Evolutionary conservation across 1,140 invertebrate genomes (phyloP).

Genomic region (Stratiolaelaps scimitus): DNA sequence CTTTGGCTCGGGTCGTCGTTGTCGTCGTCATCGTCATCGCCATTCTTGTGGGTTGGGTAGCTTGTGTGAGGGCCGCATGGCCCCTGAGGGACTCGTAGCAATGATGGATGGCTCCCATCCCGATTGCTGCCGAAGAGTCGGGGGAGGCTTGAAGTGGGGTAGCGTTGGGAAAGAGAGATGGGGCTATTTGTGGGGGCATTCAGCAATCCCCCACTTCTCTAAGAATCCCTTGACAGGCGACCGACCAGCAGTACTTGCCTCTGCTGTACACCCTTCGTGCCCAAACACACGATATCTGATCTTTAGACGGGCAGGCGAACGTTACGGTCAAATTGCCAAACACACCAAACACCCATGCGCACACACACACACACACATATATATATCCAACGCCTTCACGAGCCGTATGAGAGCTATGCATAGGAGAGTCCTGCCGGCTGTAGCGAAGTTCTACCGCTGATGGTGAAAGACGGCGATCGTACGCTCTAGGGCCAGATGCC

Average conservation of each 20-base stretch:
- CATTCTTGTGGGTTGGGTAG: neutral
- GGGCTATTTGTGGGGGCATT: no score
- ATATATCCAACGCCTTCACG: no score
- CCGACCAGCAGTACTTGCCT: neutral
- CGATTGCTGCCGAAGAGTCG: no score
- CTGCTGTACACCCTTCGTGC: neutral
- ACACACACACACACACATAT: no score
- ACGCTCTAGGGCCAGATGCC: no score
- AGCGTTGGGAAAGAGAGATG: no score
- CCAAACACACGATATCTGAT: slow-evolving; percentile 22
- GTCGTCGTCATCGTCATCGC: neutral
- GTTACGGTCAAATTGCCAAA: slow-evolving; percentile 26
- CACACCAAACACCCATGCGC: neutral
- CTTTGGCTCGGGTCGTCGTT: neutral
- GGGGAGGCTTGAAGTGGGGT: no score
- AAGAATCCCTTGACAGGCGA: neutral
- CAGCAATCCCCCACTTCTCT: no score
- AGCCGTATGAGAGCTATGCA: no score
- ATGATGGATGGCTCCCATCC: slow-evolving; percentile 20
- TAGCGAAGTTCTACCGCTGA: no score
- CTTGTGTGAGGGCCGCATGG: slow-evolving; percentile 17
- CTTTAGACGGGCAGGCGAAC: slow-evolving; percentile 4
- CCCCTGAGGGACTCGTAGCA: slow-evolving; percentile 25
- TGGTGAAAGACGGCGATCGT: no score
- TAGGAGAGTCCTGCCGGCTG: no score